Evolutionary conservation across 1,140 invertebrate species (phyloP).

Genomic region (Chrysopa pallens): DNA sequence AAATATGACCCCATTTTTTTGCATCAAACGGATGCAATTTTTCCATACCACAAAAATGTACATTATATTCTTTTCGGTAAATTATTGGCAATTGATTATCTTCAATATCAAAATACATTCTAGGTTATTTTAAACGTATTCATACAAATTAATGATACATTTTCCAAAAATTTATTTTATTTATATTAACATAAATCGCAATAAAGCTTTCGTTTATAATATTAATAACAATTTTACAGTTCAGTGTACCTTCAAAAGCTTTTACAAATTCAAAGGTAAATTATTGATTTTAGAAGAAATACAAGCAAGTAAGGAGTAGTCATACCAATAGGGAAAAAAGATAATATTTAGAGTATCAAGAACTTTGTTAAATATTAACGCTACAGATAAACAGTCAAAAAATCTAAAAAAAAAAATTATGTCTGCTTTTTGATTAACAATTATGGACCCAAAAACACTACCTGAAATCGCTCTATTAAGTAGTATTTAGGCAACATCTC

Average conservation of each 20-base stretch:
- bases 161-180: constrained; percentile 3
- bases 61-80: constrained; percentile 62
- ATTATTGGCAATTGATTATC: constrained; percentile 46
- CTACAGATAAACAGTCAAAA: too few relatives aligned
- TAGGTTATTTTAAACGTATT: constrained; percentile 4
- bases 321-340: too few relatives aligned
- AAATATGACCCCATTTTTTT: constrained; percentile 65
- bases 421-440: too few relatives aligned
- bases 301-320: too few relatives aligned
- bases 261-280: too few relatives aligned
- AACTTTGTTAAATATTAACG: too few relatives aligned
- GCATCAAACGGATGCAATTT: constrained; percentile 80
- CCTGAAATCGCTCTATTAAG: too few relatives aligned
- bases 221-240: constrained; percentile 2
- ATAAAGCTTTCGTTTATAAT: constrained; percentile 2
- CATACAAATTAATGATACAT: neutral
- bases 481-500: too few relatives aligned
- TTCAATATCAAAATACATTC: constrained; percentile 15
- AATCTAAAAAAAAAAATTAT: too few relatives aligned
- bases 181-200: constrained; percentile 2
- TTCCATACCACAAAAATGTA: constrained; percentile 61
- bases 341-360: too few relatives aligned
- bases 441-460: too few relatives aligned
- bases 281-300: too few relatives aligned
- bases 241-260: constrained; percentile 1